A percentile compares a stretch with the other conserved stretches of the same genome.
phyloP scores from a whole-genome alignment of 2,888 invertebrate genomes.

The Allophyes oxyacanthae region DNA sequence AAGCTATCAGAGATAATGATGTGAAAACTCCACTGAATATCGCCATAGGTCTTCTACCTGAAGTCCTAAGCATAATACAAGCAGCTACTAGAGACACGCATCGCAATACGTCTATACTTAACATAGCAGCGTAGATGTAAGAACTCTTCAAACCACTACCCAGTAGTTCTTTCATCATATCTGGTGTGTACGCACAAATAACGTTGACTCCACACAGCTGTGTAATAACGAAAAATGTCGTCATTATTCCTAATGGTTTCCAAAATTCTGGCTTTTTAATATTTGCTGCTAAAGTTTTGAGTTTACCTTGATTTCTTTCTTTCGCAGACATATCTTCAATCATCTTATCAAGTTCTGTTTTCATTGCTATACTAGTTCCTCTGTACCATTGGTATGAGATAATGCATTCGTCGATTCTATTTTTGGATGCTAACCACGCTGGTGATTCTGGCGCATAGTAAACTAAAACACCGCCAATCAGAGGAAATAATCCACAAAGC shows the following conservation, averaged over 20 bases:
- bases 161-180: constrained; percentile 90
- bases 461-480: constrained; percentile 86
- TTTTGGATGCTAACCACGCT: constrained; percentile 91
- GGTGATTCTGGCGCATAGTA: constrained; percentile 92
- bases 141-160: constrained; percentile 77
- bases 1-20: constrained; percentile 86
- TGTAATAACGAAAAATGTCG: constrained; percentile 90
- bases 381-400: constrained; percentile 90
- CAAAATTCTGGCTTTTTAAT: constrained; percentile 89
- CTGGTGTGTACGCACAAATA: constrained; percentile 92
- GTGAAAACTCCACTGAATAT: constrained; percentile 91
- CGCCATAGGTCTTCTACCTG: constrained; percentile 91
- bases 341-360: constrained; percentile 86
- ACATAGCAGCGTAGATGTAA: constrained; percentile 90
- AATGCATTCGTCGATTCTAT: constrained; percentile 89
- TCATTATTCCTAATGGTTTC: constrained; percentile 90
- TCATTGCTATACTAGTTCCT: constrained; percentile 83
- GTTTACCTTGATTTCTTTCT: constrained; percentile 73
- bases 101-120: constrained; percentile 91
- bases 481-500: constrained; percentile 87
- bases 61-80: constrained; percentile 89
- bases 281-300: constrained; percentile 74
- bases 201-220: constrained; percentile 93
- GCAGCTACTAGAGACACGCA: constrained; percentile 89
- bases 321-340: constrained; percentile 75